Evolutionary conservation across 1,140 invertebrate genomes (phyloP), one percentile per base, ranked within the genome.

Genomic region (Drosophila miranda): DNA sequence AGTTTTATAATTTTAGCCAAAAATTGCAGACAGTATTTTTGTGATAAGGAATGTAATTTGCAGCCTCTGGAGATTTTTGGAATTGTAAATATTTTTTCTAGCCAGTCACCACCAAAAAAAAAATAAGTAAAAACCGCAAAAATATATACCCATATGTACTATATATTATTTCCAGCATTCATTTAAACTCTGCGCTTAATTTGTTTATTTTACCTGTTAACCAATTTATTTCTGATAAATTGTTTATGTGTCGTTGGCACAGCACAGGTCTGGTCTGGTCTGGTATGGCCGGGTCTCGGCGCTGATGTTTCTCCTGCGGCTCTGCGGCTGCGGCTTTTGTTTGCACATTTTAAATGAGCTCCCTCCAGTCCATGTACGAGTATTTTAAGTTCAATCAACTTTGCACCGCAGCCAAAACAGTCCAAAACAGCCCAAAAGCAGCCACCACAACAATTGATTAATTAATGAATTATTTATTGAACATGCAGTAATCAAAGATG

Each of bases 191-290:
- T 68, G 61, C 52, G 68, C 66, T 79, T 79, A 79, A 84, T 84
- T 86, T 84, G 81, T 84, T 86, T 84, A 77, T 81, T 86, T 84
- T 84, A 80, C 81, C 81, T 86, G 81, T 80, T 84, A 86, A 80
- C 81, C 76, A 84, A 84, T 77, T 84, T 84, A 84, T 86, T 80
- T 84, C 57, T 66, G 61, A 69, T 84, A 80, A 74, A 86, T 84
- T 84, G 81, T 84, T 84, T 84, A 86, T 86, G 57, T 69, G 59
- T 73, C 64, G 75, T 57, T 68, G 64, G 72, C 54, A 60, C 44
- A 69, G 26, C 52, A 46, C 57, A 58, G 72, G 74, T 60, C 48
- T 49, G 68, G 63, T 57, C 62, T 59, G 62, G 75, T 73, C 62
- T 78, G 75, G 79, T 79, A 56, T 67, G 72, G 58, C 61, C 23